Evolutionary conservation across 2,113 vertebrate genomes (phyloP), one percentile per base, ranked within the genome.

Genomic region (Callocephalon fimbriatum): DNA sequence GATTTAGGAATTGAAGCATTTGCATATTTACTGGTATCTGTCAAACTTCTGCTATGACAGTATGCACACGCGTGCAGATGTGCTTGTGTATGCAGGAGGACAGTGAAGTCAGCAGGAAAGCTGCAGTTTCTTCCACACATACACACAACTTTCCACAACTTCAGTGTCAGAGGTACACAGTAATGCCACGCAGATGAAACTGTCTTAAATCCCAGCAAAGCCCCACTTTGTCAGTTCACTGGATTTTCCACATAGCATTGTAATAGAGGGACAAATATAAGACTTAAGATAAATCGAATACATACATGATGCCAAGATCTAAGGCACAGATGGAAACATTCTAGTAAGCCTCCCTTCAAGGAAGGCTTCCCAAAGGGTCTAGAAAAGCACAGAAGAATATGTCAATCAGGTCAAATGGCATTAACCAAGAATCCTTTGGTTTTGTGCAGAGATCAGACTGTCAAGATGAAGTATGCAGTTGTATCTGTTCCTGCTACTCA

Each of bases 321-420:
- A 97, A 97, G 97, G 96, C 90, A 95, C 95, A 65, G 86, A 48
- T 84, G 70, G 79, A 86, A 96, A 93, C 76, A 90, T 85, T 87
- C 79, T 35, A n/a, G 9, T 4, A 45, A 71, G 27, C 10, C 25
- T 27, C 68, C 29, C 40, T 79, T 45, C 25, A 79, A 37, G 50
- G 44, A 66, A 77, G 20, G 32, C 40, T 68, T 86, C 51, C 75
- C 31, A 1, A 45, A 27, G 44, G 32, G 44, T 62, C 76, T 65
- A 51, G 72, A 40, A 78, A 63, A 90, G 50, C 72, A 68, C 9
- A 37, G 63, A 83, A 88, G 73, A 94, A 84, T 59, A 67, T 31
- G 48, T 48, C 82, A 50, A 12, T 10, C 42, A 38, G n/a, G 27
- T 74, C 38, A 67, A 84, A 15, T 1, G 12, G 42, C 40, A 68